Base-by-base conservation (phyloP, 1,140 invertebrate species). In the Ips nitidus region DNA sequence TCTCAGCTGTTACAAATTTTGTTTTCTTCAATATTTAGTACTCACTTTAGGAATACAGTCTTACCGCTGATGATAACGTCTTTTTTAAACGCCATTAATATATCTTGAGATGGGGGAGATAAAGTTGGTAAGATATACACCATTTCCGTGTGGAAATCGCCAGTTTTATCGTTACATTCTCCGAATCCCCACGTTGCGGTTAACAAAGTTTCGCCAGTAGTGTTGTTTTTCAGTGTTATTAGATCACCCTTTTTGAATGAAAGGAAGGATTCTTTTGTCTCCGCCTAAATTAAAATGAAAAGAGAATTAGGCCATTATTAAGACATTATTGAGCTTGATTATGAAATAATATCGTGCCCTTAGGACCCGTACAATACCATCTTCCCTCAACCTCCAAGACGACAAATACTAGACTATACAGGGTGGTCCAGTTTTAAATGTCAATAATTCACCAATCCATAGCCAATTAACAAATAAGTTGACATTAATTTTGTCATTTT, bases 111-210 rank as follows among this genome's bases (percentile, higher is more conserved):
- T n/a, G 95, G 95, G 79, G 87, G 86, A 2, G 84, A 86, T 60
- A 95, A 83, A 2, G 93, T 91, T 6, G 95, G 94, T 66, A 98
- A 80, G 45, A 98, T 89, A 75, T 95, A 94, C 7, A 97, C 90
- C 79, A 87, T 89, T 76, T 97, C 93, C 1, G 91, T 89, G 1
- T 92, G 91, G 81, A 98, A 96, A 74, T 94, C 87, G 5, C 95
- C 95, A 76, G 86, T 83, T 68, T 88, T 82, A 3, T 86, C 86
- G 68, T 91, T 90, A 61, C 86, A 85, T 73, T 84, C 80, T 66
- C 88, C 94, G 75, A 86, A 86, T 80, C 89, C 92, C 90, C 89
- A 94, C 41, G 88, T 87, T 41, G 86, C 87, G 75, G 84, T 89
- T 83, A 91, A 86, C 3, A 95, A 82, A 1, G 85, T 85, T 76